Evolutionary conservation across 1,140 invertebrate genomes (phyloP), one percentile per base, ranked within the genome.

Genomic region (Alviniconcha marisindica): DNA sequence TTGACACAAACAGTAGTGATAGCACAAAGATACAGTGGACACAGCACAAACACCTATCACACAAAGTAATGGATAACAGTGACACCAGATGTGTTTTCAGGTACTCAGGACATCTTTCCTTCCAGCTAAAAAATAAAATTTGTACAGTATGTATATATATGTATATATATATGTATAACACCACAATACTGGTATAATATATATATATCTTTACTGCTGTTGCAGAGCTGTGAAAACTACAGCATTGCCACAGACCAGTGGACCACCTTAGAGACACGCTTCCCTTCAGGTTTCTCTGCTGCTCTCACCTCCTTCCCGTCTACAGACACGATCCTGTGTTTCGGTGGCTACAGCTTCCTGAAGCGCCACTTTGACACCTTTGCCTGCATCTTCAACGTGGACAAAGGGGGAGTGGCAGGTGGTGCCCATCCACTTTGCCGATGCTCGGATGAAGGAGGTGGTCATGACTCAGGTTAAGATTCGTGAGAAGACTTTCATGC

Each of bases 401-500:
- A 80, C 51, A 80, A 80, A 36, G 56, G n/a, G n/a, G 2, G 78
- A 80, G 56, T 80, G 78, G 78, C 78, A 80, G 78, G 78, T 80
- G 54, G 78, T 80, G 3, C 78, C 78, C 40, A 80, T 80, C 38
- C 78, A 66, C 36, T 80, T 80, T 44, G 78, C 78, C 3, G 78
- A 80, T 10, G 56, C 56, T 15, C 78, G 78, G 1, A 80, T 80
- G 78, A 63, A 66, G 33, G 78, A 80, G 56, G 78, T 80, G 4
- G 78, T 80, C 31, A 80, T 80, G 78, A 80, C 78, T 2, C 78
- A 80, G 56, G 78, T 80, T 36, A 80, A 80, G 78, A 80, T 80
- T 21, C 56, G 78, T 7, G 78, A 80, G 56, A 80, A 80, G 56
- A 80, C 78, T 5, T 63, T 60, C 56, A 69, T 66, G 56, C 56